Evolutionary conservation across 2,797 vertebrate genomes (phyloP).

Genomic region (Poeciliopsis paucimaculata): DNA sequence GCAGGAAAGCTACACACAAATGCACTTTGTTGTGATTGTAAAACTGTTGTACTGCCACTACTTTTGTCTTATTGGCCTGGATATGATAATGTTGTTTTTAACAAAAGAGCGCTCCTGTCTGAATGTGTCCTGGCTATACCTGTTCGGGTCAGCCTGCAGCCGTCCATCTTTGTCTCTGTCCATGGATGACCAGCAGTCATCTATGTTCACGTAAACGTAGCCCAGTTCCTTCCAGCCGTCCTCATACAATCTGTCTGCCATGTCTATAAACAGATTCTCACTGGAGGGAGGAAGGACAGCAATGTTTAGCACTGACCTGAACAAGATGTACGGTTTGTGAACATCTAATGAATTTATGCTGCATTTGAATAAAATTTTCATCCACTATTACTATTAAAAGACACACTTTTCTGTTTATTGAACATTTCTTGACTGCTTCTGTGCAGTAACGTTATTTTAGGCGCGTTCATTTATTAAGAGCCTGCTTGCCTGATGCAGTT

Average conservation of each 20-base stretch:
- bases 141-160: slow-evolving; percentile 86
- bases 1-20: not conserved
- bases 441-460: not conserved
- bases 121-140: slow-evolving; percentile 50
- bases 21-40: not conserved
- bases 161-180: slow-evolving; percentile 80
- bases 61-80: slow-evolving; percentile 27
- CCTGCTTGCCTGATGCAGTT: slow-evolving; percentile 90
- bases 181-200: slow-evolving; percentile 93
- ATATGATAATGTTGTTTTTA: not conserved
- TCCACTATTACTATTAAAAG: not conserved
- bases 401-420: not conserved
- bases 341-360: not conserved
- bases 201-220: slow-evolving; percentile 91
- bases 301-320: not conserved
- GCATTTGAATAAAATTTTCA: not conserved
- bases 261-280: slow-evolving; percentile 88
- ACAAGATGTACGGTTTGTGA: not conserved
- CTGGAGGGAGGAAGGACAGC: slow-evolving; percentile 37
- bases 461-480: not conserved
- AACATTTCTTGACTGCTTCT: not conserved
- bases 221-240: slow-evolving; percentile 95
- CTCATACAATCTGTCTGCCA: slow-evolving; percentile 88
- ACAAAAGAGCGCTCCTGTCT: not conserved
- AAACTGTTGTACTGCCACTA: slow-evolving; percentile 23